phyloP scores from a whole-genome alignment of 2,113 vertebrate genomes.

The Mola mola region DNA sequence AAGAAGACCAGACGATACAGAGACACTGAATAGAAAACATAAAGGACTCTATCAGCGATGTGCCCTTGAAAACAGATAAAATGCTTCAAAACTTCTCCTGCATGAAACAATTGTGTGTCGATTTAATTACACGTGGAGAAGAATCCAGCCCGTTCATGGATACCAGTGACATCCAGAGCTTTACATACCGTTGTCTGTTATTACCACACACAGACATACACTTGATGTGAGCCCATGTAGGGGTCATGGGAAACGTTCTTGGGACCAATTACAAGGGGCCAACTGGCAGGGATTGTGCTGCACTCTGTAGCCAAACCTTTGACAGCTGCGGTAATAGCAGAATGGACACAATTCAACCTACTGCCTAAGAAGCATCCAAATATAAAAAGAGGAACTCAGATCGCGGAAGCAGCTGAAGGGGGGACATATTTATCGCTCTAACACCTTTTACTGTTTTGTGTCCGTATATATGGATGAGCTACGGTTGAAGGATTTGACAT shows the following conservation, averaged over 20 bases:
- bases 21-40: slow-evolving; percentile 48
- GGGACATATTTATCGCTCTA: slow-evolving; percentile 16
- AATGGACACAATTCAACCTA: slow-evolving; percentile 52
- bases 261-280: slow-evolving; percentile 65
- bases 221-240: slow-evolving; percentile 26
- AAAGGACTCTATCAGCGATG: slow-evolving; percentile 23
- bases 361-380: slow-evolving; percentile 18
- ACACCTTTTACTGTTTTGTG: slow-evolving; percentile 31
- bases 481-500: too few species aligned
- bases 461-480: neutral
- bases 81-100: slow-evolving; percentile 15
- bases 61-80: slow-evolving; percentile 51
- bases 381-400: slow-evolving; percentile 23
- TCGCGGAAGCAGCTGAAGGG: slow-evolving; percentile 34
- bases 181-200: slow-evolving; percentile 46
- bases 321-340: slow-evolving; percentile 42
- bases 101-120: slow-evolving; percentile 12
- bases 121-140: slow-evolving; percentile 14
- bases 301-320: slow-evolving; percentile 67
- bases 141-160: neutral
- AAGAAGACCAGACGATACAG: neutral
- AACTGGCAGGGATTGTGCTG: slow-evolving; percentile 63
- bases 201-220: slow-evolving; percentile 19
- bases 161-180: slow-evolving; percentile 38
- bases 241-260: slow-evolving; percentile 73